Evolutionary conservation across 2,888 invertebrate genomes (phyloP).

Genomic region (Plebejus argus): DNA sequence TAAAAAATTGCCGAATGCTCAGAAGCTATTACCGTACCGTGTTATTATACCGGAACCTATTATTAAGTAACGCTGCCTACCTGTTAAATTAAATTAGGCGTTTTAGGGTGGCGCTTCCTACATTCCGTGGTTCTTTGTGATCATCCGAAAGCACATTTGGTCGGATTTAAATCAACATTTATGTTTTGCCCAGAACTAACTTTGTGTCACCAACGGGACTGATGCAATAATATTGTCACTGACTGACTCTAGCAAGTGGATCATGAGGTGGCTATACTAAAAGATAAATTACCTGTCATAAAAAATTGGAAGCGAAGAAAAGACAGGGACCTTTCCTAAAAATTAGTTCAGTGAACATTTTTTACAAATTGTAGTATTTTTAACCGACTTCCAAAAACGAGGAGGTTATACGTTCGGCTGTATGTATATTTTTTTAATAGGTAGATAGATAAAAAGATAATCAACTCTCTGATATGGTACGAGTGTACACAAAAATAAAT

Average conservation of each 20-base stretch:
- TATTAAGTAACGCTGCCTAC: conserved; percentile 78
- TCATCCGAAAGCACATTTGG: neutral
- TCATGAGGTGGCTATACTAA: neutral
- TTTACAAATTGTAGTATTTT: too few relatives aligned
- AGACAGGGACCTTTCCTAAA: neutral
- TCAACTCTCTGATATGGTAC: too few relatives aligned
- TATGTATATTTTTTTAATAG: too few relatives aligned
- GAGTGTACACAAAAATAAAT: too few relatives aligned
- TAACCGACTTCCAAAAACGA: too few relatives aligned
- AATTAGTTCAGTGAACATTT: too few relatives aligned
- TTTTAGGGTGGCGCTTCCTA: conserved; percentile 70
- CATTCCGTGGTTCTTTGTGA: conserved; percentile 51
- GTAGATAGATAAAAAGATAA: too few relatives aligned
- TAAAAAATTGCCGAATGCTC: conserved; percentile 78
- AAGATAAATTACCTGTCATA: neutral
- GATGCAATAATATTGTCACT: neutral
- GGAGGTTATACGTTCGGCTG: too few relatives aligned
- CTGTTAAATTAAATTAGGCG: conserved; percentile 81
- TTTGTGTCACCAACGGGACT: neutral
- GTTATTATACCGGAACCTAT: conserved; percentile 76
- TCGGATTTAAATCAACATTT: neutral
- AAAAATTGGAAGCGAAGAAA: neutral
- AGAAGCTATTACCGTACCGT: conserved; percentile 71
- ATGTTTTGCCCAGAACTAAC: neutral
- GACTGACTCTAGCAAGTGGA: neutral